Evolutionary conservation across 1,140 invertebrate species (phyloP), one percentile per base, ranked within the genome.

Genomic region (Temnothorax curvispinosus): DNA sequence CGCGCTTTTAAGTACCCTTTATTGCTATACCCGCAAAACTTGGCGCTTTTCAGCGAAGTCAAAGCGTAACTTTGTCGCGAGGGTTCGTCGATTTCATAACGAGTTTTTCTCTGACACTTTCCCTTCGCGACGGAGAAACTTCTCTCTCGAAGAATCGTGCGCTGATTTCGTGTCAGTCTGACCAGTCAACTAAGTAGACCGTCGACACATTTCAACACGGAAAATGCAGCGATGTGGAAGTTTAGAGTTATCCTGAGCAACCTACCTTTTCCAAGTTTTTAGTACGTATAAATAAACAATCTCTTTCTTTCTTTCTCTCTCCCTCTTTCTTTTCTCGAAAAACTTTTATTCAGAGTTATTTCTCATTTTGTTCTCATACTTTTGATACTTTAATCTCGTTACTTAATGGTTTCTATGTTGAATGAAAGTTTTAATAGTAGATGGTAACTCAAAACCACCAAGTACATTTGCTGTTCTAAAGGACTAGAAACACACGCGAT

Each of bases 201-300:
- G 0, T 15, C 7, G 35, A 35, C 41, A 32, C 41, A 21, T 52
- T 54, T 4, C 18, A 50, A 47, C 13, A 2, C 21, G 47, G 38
- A 69, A 38, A 80, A 3, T 38, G 7, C 13, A 52, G 2, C 0
- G 21, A 47, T 52, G 27, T 1, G 8, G 2, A 38, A 11, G 41
- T 67, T 27, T 21, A 18, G 3, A 80, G 11, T 65, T 76, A 32
- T 27, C 9, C 13, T n/a, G 35, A 18, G 3, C 21, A 2, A 77
- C 7, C 18, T 47, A 77, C 7, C 18, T 47, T 54, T n/a, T 41
- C 3, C 50, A 72, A 58, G 9, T 27, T 81, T 44, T 56, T 52
- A 41, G 11, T 18, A 35, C 35, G 18, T 64, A 13, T 32, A 38
- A 56, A 67, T 54, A 80, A 67, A 69, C 41, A 81, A 50, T 69